A percentile compares a stretch with the other conserved stretches of the same genome.
Conservation (phyloP, 2,797 vertebrate species). For the Enteromius paludinosus region DNA sequence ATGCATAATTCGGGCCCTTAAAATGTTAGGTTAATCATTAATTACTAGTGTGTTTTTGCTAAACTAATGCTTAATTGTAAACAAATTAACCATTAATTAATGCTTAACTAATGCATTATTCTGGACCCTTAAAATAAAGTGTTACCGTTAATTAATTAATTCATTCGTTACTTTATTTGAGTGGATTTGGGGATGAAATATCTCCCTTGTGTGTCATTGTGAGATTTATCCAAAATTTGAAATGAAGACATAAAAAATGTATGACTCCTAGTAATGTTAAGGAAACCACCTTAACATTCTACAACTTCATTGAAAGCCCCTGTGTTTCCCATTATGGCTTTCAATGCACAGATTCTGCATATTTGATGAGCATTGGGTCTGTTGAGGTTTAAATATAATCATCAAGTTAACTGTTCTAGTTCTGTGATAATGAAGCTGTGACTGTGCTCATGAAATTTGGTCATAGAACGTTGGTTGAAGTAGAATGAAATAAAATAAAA, state of each 20-base stretch:
- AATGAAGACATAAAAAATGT: background rate
- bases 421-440: slow-evolving; percentile 66
- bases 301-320: background rate
- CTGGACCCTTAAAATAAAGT: too few relatives aligned
- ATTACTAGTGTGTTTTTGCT: too few relatives aligned
- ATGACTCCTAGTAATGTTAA: background rate
- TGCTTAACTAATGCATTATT: too few relatives aligned
- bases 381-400: slow-evolving; percentile 62
- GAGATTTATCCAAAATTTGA: background rate
- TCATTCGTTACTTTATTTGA: too few relatives aligned
- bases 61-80: too few relatives aligned
- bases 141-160: too few relatives aligned
- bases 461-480: slow-evolving; percentile 52
- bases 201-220: background rate
- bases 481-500: slow-evolving; percentile 61
- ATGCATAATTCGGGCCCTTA: too few relatives aligned
- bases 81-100: too few relatives aligned
- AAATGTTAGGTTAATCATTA: too few relatives aligned
- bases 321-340: slow-evolving; percentile 11
- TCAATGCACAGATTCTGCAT: slow-evolving; percentile 45
- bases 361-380: slow-evolving; percentile 54
- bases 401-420: slow-evolving; percentile 60
- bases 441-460: slow-evolving; percentile 51
- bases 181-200: background rate
- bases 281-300: background rate